Evolutionary conservation across 2,797 vertebrate genomes (phyloP), one percentile per base, ranked within the genome.

Genomic region (Dendrocincla tyrannina): DNA sequence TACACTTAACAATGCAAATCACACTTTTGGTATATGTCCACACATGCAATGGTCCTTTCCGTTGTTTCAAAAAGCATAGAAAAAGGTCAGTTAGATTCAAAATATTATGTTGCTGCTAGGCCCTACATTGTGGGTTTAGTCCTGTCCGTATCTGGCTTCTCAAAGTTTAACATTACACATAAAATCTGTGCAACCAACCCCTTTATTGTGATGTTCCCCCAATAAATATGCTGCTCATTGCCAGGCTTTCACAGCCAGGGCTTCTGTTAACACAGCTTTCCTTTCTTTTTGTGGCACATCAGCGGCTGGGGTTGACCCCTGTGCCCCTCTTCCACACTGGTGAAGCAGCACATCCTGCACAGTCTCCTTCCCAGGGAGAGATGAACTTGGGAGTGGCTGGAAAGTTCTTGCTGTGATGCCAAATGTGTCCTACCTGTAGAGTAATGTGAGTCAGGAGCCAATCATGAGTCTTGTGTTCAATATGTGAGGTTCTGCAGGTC

Each of bases 301-400:
- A 85, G 47, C 59, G 73, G 27, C 72, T 85, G 50, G 46, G 30
- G 27, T 10, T 10, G 5, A 50, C 24, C 13, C 4, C 50, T 30
- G 33, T n/a, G 15, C 4, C 17, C 16, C 13, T 39, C 13, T 44
- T 50, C n/a, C 59, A 27, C 23, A 4, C 13, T 14, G 24, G 24
- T 72, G 78, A 41, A 69, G 23, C 5, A 1, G 1, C 0, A 0
- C 9, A 23, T 39, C 30, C 42, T 66, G 15, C 46, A 27, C 0
- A 1, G 27, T 79, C 17, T 6, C 5, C 3, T 33, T 83, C 35
- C 5, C 5, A 32, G 52, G 42, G 50, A 73, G 39, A 76, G 22
- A 18, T 10, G 39, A 67, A 23, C 47, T 20, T 25, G 35, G 27
- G 13, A 75, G 24, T 16, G 27, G 25, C 27, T 28, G 39, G 11